A percentile compares a stretch with the other conserved stretches of the same genome.
Conservation (phyloP, 2,113 vertebrate genomes). For the Nerophis ophidion region DNA sequence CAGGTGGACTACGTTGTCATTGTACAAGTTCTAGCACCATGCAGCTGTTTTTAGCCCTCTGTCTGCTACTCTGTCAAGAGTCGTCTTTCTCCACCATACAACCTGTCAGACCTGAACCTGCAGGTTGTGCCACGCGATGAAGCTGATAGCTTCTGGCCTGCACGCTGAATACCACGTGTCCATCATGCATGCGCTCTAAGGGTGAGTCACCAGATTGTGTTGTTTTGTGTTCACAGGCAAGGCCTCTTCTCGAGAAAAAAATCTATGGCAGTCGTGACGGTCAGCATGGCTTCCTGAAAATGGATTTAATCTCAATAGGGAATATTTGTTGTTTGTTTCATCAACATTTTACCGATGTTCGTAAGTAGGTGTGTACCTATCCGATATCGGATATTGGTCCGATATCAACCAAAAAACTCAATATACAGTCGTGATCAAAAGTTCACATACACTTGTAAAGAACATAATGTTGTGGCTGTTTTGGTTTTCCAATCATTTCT, state of each 20-base stretch:
- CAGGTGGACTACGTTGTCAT: background rate
- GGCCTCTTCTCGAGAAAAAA: background rate
- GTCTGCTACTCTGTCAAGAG: background rate
- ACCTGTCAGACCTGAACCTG: slow-evolving; percentile 5
- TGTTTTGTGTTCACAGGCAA: background rate
- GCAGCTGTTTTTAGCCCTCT: background rate
- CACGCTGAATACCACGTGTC: background rate
- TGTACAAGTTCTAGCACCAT: background rate
- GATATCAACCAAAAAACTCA: too few species aligned
- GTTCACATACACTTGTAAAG: too few species aligned
- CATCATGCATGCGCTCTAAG: background rate
- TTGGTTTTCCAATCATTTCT: too few species aligned
- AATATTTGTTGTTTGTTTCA: too few species aligned
- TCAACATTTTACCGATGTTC: too few species aligned
- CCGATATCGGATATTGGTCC: too few species aligned
- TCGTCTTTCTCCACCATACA: background rate
- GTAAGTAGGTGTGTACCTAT: too few species aligned
- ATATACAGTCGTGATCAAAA: too few species aligned
- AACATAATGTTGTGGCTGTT: too few species aligned
- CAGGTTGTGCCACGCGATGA: background rate
- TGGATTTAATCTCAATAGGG: too few species aligned
- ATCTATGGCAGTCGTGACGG: background rate
- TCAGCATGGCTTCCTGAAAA: too few species aligned
- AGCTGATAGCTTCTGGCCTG: background rate
- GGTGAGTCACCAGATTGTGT: slow-evolving; percentile 5